Percentiles rank a stretch among this genome's conserved stretches.
These are phyloP conservation scores for Brachionus calyciflorus DNA, from an alignment of 1,140 invertebrate species.

Conservation along the genomic window DNA sequence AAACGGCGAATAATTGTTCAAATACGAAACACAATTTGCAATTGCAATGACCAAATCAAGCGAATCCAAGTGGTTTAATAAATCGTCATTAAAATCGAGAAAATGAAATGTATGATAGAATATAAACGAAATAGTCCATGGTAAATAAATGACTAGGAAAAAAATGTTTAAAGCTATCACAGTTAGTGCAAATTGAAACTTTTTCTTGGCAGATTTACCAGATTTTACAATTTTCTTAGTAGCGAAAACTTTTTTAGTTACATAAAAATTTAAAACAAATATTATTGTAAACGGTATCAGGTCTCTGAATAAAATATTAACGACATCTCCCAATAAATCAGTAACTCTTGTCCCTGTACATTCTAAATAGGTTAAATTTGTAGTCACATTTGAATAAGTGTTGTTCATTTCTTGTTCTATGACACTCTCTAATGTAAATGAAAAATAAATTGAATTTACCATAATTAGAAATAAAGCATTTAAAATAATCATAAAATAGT, in stretches of 20 bases:
- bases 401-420: not conserved
- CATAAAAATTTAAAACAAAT: not conserved
- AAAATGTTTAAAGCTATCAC: not conserved
- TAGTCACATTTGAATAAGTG: not conserved
- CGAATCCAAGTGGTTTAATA: not conserved
- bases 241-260: not conserved
- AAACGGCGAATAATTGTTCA: slow-evolving; percentile 30
- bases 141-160: too few species aligned
- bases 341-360: not conserved
- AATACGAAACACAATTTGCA: not conserved
- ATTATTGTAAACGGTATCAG: not conserved
- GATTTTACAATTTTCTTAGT: not conserved
- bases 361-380: not conserved
- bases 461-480: not conserved
- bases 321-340: slow-evolving; percentile 10
- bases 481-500: not conserved
- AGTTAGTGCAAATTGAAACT: not conserved
- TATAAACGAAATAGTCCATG: not conserved
- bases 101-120: not conserved
- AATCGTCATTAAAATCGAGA: not conserved
- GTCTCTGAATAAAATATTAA: not conserved
- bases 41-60: not conserved
- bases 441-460: slow-evolving; percentile 23
- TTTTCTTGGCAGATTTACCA: not conserved
- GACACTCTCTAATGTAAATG: not conserved